Conservation (phyloP, 1,140 invertebrate genomes). For the Heliconius congener region DNA sequence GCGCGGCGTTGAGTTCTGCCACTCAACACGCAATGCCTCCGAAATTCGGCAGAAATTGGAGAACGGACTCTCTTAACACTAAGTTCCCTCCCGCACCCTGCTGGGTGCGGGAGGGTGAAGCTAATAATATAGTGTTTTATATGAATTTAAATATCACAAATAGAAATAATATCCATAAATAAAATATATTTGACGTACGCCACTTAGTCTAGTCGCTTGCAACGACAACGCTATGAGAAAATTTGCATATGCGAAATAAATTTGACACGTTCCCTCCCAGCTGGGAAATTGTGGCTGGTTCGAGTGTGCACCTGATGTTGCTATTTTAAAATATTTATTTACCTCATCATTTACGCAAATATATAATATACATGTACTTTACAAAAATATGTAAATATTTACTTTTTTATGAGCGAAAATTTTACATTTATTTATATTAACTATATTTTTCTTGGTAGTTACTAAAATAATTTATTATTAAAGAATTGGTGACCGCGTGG, state of each 20-base stretch:
- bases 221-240: background rate
- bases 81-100: too few relatives aligned
- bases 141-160: too few relatives aligned
- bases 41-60: too few relatives aligned
- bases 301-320: background rate
- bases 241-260: constrained; percentile 1
- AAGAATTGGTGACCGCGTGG: too few relatives aligned
- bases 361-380: background rate
- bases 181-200: too few relatives aligned
- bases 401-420: background rate
- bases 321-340: background rate
- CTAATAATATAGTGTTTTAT: too few relatives aligned
- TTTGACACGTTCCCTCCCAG: background rate
- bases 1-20: too few relatives aligned
- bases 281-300: background rate
- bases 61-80: too few relatives aligned
- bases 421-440: background rate
- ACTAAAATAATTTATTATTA: background rate
- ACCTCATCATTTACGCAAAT: background rate
- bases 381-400: background rate
- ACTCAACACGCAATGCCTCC: too few relatives aligned
- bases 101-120: too few relatives aligned
- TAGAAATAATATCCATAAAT: too few relatives aligned
- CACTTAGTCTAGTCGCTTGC: background rate
- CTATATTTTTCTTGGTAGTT: background rate